Conservation (phyloP, 2,113 vertebrate species). For the Nothobranchius furzeri region DNA sequence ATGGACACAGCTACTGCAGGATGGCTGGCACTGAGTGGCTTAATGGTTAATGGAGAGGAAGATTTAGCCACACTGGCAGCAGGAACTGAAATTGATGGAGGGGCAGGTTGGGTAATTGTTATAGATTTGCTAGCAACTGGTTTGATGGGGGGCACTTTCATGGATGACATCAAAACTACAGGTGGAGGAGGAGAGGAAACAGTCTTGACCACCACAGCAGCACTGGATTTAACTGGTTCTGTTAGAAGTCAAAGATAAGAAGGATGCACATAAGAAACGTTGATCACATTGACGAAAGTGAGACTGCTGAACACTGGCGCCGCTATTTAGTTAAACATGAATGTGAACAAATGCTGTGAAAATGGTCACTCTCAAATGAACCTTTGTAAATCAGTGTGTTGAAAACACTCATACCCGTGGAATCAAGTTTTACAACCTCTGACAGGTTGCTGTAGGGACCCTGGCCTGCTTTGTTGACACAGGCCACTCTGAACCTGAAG, state of each 20-base stretch:
- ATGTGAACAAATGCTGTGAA: too few relatives aligned
- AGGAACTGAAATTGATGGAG: slow-evolving; percentile 47
- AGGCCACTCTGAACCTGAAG: slow-evolving; percentile 91
- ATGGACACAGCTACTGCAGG: slow-evolving; percentile 12
- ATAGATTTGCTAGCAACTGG: slow-evolving; percentile 67
- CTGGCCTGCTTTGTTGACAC: slow-evolving; percentile 94
- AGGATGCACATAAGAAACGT: not conserved
- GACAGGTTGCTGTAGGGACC: slow-evolving; percentile 93
- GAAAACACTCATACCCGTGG: slow-evolving; percentile 72
- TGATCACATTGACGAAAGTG: too few relatives aligned
- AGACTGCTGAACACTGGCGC: too few relatives aligned
- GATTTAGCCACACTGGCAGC: slow-evolving; percentile 48
- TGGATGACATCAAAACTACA: slow-evolving; percentile 77
- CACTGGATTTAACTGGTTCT: slow-evolving; percentile 78
- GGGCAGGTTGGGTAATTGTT: slow-evolving; percentile 36
- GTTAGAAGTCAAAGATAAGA: not conserved
- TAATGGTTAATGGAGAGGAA: slow-evolving; percentile 48
- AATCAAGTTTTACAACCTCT: slow-evolving; percentile 81
- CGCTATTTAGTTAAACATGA: too few relatives aligned
- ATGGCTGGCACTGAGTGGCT: slow-evolving; percentile 4
- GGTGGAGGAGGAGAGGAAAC: slow-evolving; percentile 63
- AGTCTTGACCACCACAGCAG: slow-evolving; percentile 79
- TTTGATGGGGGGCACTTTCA: slow-evolving; percentile 74
- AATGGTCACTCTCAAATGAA: too few relatives aligned
- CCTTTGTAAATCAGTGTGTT: too few relatives aligned